phyloP scores from a whole-genome alignment of 2,888 invertebrate genomes.

The Xestia c-nigrum region DNA sequence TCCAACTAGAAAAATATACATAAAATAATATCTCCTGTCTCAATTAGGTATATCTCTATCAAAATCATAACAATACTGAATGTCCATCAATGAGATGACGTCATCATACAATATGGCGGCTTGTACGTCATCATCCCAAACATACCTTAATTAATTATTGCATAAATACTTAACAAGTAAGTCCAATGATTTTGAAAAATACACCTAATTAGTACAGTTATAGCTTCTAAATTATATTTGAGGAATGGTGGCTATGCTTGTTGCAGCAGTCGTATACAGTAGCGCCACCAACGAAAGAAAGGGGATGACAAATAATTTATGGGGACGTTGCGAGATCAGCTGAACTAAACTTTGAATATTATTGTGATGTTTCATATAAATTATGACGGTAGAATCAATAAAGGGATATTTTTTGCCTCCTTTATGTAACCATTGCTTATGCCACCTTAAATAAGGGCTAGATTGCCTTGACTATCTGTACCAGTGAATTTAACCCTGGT shows the following conservation, averaged over 20 bases:
- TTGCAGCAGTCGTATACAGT: slow-evolving; percentile 67
- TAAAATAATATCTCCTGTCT: slow-evolving; percentile 61
- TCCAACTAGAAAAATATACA: slow-evolving; percentile 71
- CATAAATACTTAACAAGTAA: slow-evolving; percentile 65
- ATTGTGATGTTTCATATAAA: slow-evolving; percentile 7
- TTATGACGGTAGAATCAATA: slow-evolving; percentile 33
- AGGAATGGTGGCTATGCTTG: slow-evolving; percentile 63
- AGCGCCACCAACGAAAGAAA: slow-evolving; percentile 57
- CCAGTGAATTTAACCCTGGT: background rate
- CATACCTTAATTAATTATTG: slow-evolving; percentile 67
- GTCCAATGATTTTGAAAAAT: slow-evolving; percentile 60
- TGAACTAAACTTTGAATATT: slow-evolving; percentile 48
- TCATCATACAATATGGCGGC: slow-evolving; percentile 60
- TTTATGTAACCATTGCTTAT: background rate
- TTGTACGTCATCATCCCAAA: slow-evolving; percentile 50
- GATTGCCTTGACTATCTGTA: background rate
- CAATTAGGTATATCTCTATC: slow-evolving; percentile 57
- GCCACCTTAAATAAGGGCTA: background rate
- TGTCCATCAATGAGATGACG: slow-evolving; percentile 51
- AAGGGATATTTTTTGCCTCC: background rate
- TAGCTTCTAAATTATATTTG: slow-evolving; percentile 48
- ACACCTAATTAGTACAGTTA: slow-evolving; percentile 53
- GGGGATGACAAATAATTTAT: slow-evolving; percentile 36
- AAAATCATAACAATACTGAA: slow-evolving; percentile 62
- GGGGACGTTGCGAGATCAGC: slow-evolving; percentile 63